Conservation (phyloP, 2,797 vertebrate species). For the Pantherophis alleghaniensis region DNA sequence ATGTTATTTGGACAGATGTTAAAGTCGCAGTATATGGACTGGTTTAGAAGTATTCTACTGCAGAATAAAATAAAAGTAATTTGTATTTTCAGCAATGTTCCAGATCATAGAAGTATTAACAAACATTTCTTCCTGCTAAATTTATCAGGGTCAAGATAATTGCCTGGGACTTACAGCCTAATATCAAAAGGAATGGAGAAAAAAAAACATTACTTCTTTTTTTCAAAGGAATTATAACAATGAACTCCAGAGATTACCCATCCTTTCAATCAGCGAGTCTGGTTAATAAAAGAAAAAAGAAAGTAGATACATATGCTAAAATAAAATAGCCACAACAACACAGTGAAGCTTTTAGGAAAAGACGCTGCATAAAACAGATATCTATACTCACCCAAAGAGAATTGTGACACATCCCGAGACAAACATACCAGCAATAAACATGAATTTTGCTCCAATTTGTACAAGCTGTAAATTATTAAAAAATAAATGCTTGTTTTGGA, state of each 20-base stretch:
- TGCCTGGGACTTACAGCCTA: neutral
- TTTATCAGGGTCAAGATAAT: neutral
- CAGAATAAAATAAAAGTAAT: neutral
- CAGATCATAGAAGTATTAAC: neutral
- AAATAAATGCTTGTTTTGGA: slow-evolving; percentile 2
- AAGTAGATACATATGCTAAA: neutral
- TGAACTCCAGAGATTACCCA: neutral
- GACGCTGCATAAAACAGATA: neutral
- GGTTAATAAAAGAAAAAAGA: neutral
- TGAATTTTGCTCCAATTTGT: slow-evolving; percentile 92
- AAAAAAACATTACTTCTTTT: neutral
- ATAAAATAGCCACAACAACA: neutral
- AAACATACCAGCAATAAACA: slow-evolving; percentile 89
- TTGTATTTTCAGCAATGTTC: neutral
- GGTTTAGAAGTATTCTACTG: neutral
- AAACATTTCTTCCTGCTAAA: neutral
- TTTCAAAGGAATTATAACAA: neutral
- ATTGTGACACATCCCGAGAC: slow-evolving; percentile 86
- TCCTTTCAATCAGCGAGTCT: neutral
- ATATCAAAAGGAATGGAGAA: neutral
- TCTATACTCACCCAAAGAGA: slow-evolving; percentile 87
- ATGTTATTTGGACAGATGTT: neutral
- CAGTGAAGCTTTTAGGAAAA: neutral
- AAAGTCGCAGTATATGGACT: neutral
- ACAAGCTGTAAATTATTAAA: slow-evolving; percentile 82